phyloP scores from a whole-genome alignment of 30 jellyfish, hydroid and myxozoan species.

The Catostylus mosaicus region DNA sequence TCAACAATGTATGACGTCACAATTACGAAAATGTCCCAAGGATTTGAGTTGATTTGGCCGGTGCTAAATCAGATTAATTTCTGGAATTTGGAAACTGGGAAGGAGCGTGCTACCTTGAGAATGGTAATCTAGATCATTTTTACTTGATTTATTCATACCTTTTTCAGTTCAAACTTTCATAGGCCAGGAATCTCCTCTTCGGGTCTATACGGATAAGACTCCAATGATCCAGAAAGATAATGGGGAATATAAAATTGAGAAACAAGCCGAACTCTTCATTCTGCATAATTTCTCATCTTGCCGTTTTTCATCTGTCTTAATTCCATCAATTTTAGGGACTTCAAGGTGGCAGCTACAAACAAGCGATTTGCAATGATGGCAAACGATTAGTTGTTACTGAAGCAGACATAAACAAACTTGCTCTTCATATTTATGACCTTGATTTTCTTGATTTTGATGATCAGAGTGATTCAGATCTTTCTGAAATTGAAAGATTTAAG shows the following conservation, averaged over 20 bases:
- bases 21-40: constrained; percentile 19
- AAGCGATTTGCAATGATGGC: constrained; percentile 3
- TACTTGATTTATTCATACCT: no score
- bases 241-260: no score
- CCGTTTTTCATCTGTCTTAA: no score
- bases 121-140: no score
- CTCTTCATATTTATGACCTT: constrained; percentile 69
- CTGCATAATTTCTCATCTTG: background rate
- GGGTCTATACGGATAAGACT: no score
- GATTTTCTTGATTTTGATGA: constrained; percentile 48
- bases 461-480: constrained; percentile 17
- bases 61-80: constrained; percentile 60
- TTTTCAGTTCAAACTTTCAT: no score
- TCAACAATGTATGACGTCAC: constrained; percentile 30
- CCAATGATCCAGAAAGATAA: no score
- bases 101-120: constrained; percentile 64
- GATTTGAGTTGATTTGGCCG: constrained; percentile 76
- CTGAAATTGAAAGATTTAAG: constrained; percentile 55
- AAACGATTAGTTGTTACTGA: background rate
- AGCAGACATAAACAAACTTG: constrained; percentile 8
- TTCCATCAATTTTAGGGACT: background rate
- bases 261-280: background rate
- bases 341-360: background rate
- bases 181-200: no score
- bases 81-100: constrained; percentile 80